phyloP scores from a whole-genome alignment of 2,888 invertebrate genomes.

The Candidula unifasciata region DNA sequence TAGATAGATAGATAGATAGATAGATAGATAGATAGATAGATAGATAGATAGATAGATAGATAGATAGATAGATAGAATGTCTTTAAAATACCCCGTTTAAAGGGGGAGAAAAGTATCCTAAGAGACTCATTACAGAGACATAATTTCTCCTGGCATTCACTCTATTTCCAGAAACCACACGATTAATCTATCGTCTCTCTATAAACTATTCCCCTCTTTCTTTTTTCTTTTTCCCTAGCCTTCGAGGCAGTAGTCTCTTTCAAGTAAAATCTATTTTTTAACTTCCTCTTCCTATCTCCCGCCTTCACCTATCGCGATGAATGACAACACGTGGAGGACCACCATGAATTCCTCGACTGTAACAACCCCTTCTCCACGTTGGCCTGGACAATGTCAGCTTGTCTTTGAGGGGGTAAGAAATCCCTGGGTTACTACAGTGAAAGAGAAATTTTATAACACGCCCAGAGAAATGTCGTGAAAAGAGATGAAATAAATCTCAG shows the following conservation, averaged over 20 bases:
- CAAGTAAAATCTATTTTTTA: not conserved
- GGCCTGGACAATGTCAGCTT: constrained; percentile 32
- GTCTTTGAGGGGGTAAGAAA: constrained; percentile 13
- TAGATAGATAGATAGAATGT: too few relatives aligned
- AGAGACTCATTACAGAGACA: not conserved
- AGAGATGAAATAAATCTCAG: constrained; percentile 2
- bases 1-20: too few relatives aligned
- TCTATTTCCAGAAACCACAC: not conserved
- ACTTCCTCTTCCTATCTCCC: not conserved
- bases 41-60: too few relatives aligned
- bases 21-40: too few relatives aligned
- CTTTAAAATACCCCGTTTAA: too few relatives aligned
- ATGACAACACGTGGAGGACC: constrained; percentile 14
- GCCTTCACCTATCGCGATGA: not conserved
- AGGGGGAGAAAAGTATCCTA: too few relatives aligned
- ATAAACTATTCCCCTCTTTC: not conserved
- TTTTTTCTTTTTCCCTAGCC: not conserved
- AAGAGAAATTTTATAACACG: not conserved
- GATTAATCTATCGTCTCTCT: constrained; percentile 22
- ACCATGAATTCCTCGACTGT: constrained; percentile 24
- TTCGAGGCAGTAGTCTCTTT: not conserved
- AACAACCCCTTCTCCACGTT: not conserved
- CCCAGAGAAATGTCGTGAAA: constrained; percentile 19
- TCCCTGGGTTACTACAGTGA: not conserved
- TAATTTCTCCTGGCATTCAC: not conserved